phyloP scores from a whole-genome alignment of 2,113 vertebrate species.

The Pitta sordida region DNA sequence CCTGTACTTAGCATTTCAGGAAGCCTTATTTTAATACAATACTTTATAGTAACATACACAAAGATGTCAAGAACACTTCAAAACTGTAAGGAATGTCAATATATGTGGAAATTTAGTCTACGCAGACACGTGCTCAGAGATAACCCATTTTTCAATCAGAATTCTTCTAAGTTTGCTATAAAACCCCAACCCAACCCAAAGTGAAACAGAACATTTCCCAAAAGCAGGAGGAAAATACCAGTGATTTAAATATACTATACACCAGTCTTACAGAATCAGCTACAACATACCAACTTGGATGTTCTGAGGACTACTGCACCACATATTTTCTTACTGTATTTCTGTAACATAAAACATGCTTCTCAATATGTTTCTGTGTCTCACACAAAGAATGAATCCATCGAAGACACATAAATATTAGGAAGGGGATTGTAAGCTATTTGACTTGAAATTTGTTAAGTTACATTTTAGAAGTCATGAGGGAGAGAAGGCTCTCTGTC shows the following conservation, averaged over 20 bases:
- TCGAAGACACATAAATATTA: background rate
- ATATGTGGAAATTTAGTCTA: background rate
- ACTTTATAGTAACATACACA: background rate
- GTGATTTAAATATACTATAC: background rate
- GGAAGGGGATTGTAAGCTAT: background rate
- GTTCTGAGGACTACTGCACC: background rate
- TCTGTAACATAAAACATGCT: background rate
- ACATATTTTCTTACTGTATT: background rate
- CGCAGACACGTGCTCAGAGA: background rate
- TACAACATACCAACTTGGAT: background rate
- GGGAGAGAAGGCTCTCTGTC: background rate
- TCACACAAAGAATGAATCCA: slow-evolving; percentile 1
- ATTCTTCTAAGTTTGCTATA: background rate
- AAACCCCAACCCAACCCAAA: background rate
- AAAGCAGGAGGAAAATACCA: background rate
- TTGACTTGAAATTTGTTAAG: slow-evolving; percentile 39
- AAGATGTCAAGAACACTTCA: background rate
- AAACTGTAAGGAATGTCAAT: background rate
- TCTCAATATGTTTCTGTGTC: background rate
- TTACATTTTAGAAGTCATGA: slow-evolving; percentile 54
- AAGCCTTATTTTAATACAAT: background rate
- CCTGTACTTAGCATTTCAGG: background rate
- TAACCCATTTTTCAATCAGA: background rate
- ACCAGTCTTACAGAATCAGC: background rate
- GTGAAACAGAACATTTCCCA: background rate